phyloP scores from a whole-genome alignment of 2,797 vertebrate genomes.

The Schizothorax lantsangensis region DNA sequence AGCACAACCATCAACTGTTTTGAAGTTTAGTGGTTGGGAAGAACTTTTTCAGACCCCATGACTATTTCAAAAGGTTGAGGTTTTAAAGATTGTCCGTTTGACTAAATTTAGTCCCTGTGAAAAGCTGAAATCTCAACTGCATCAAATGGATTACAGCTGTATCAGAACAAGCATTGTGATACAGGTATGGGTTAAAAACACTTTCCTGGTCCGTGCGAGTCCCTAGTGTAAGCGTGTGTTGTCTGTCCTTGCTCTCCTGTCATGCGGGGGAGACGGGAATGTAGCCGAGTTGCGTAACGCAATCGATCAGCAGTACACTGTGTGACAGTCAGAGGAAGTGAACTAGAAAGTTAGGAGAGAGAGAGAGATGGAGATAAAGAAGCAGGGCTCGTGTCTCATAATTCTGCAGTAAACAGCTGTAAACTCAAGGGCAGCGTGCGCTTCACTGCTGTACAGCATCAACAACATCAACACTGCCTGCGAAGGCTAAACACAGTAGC shows the following conservation, averaged over 20 bases:
- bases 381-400: not conserved
- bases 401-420: not conserved
- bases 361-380: not conserved
- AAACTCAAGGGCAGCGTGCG: not conserved
- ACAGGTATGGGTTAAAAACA: not conserved
- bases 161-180: not conserved
- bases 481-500: not conserved
- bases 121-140: not conserved
- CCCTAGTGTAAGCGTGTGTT: slow-evolving; percentile 1
- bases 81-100: not conserved
- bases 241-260: slow-evolving; percentile 52
- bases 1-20: not conserved
- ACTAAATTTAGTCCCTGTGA: not conserved
- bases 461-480: not conserved
- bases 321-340: slow-evolving; percentile 16
- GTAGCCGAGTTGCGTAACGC: slow-evolving; percentile 71
- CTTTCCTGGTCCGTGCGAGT: not conserved
- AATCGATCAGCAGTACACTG: slow-evolving; percentile 46
- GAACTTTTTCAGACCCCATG: not conserved
- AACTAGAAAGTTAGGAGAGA: not conserved
- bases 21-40: not conserved
- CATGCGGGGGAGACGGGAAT: slow-evolving; percentile 62
- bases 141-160: not conserved
- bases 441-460: not conserved
- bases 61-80: not conserved